A percentile compares a stretch with the other conserved stretches of the same genome.
phyloP scores from a whole-genome alignment of 2,113 vertebrate genomes.

The Scalopus aquaticus region DNA sequence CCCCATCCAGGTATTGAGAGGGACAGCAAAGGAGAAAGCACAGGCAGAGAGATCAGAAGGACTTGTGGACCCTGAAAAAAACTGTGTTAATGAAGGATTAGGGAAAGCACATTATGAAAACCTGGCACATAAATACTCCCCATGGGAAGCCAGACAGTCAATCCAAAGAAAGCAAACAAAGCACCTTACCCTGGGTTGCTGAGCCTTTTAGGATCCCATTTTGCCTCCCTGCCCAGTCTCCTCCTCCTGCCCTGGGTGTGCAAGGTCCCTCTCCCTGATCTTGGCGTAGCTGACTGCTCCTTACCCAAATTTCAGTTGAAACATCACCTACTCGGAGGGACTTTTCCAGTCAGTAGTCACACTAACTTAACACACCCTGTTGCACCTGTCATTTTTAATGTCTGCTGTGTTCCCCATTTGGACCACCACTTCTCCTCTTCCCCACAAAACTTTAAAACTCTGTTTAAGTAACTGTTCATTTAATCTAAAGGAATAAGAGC shows the following conservation, averaged over 20 bases:
- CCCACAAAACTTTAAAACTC: too few species aligned
- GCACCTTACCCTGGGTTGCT: neutral
- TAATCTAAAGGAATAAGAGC: neutral
- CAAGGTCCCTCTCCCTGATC: neutral
- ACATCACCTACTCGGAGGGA: neutral
- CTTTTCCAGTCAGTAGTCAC: neutral
- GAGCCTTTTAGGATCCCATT: neutral
- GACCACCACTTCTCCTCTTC: accelerated
- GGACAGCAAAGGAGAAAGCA: neutral
- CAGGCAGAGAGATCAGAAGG: neutral
- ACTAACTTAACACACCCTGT: neutral
- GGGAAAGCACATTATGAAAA: neutral
- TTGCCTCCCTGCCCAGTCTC: neutral
- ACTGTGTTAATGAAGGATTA: neutral
- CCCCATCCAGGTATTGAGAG: neutral
- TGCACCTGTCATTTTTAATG: neutral
- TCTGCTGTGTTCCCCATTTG: neutral
- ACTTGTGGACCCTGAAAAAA: neutral
- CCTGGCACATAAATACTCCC: neutral
- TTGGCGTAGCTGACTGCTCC: neutral
- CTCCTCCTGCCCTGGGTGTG: neutral
- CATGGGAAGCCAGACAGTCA: neutral
- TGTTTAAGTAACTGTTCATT: neutral
- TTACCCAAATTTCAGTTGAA: neutral
- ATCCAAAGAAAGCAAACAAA: neutral